Conservation (phyloP, 2,797 vertebrate species). For the Percopsis omiscomaycus region DNA sequence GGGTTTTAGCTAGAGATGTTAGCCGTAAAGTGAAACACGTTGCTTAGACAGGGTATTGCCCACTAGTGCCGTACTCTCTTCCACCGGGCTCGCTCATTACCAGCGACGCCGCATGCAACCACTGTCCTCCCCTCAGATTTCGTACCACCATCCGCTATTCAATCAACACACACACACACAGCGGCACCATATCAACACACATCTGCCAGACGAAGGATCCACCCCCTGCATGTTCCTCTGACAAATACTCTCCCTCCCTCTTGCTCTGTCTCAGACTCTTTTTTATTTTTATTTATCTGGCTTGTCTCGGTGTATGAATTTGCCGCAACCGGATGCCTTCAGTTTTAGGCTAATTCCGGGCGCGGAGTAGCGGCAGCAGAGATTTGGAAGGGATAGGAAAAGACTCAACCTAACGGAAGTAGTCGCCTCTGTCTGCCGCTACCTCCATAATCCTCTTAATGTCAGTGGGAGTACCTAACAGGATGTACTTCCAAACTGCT, state of each 20-base stretch:
- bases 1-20: too few relatives aligned
- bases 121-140: slow-evolving; percentile 50
- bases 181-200: slow-evolving; percentile 62
- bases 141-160: slow-evolving; percentile 59
- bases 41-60: slow-evolving; percentile 30
- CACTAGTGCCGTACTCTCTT: slow-evolving; percentile 54
- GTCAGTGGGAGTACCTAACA: slow-evolving; percentile 80
- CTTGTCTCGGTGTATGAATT: slow-evolving; percentile 56
- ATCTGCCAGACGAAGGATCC: slow-evolving; percentile 78
- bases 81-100: slow-evolving; percentile 35
- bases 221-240: slow-evolving; percentile 74
- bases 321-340: slow-evolving; percentile 68
- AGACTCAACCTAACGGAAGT: slow-evolving; percentile 74
- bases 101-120: slow-evolving; percentile 30
- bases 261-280: slow-evolving; percentile 58
- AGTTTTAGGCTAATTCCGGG: slow-evolving; percentile 77
- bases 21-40: slow-evolving; percentile 15
- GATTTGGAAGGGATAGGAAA: slow-evolving; percentile 74
- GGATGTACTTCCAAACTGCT: slow-evolving; percentile 79
- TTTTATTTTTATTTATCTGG: slow-evolving; percentile 57
- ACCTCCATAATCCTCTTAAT: slow-evolving; percentile 83
- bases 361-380: slow-evolving; percentile 63
- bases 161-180: slow-evolving; percentile 30
- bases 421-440: slow-evolving; percentile 75
- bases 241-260: slow-evolving; percentile 74